A percentile compares a stretch with the other conserved stretches of the same genome.
phyloP scores from a whole-genome alignment of 2,797 vertebrate genomes.

The Hephaestus fuliginosus region DNA sequence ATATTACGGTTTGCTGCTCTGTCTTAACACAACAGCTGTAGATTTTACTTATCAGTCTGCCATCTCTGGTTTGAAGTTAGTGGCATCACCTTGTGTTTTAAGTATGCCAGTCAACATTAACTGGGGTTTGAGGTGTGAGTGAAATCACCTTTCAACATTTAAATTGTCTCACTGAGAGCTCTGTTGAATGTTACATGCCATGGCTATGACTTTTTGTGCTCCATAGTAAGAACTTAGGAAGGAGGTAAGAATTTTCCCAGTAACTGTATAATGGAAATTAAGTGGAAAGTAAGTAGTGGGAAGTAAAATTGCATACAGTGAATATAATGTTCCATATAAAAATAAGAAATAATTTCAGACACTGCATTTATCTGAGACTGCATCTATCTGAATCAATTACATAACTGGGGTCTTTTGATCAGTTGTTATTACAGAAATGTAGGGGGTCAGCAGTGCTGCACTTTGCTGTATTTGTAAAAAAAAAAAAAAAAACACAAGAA shows the following conservation, averaged over 20 bases:
- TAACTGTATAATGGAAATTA: too few relatives aligned
- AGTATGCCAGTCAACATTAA: background rate
- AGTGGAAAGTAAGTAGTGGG: background rate
- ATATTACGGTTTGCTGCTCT: too few relatives aligned
- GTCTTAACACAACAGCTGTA: background rate
- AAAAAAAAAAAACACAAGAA: too few relatives aligned
- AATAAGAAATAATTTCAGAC: background rate
- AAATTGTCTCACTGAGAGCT: background rate
- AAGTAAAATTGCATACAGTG: background rate
- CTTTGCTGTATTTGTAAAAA: background rate
- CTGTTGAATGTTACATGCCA: background rate
- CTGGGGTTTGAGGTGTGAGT: background rate
- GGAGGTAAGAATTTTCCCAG: too few relatives aligned
- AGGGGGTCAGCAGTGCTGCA: background rate
- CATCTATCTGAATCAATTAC: background rate
- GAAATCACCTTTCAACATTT: slow-evolving; percentile 4
- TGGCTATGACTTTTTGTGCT: too few relatives aligned
- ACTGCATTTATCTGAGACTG: background rate
- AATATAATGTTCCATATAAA: background rate
- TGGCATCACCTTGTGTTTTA: slow-evolving; percentile 2
- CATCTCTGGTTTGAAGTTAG: background rate
- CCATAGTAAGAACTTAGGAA: too few relatives aligned
- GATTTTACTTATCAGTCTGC: background rate
- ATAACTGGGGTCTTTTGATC: background rate
- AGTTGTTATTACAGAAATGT: background rate